Evolutionary conservation across 2,113 vertebrate genomes (phyloP).

Genomic region (Dasypus novemcinctus): DNA sequence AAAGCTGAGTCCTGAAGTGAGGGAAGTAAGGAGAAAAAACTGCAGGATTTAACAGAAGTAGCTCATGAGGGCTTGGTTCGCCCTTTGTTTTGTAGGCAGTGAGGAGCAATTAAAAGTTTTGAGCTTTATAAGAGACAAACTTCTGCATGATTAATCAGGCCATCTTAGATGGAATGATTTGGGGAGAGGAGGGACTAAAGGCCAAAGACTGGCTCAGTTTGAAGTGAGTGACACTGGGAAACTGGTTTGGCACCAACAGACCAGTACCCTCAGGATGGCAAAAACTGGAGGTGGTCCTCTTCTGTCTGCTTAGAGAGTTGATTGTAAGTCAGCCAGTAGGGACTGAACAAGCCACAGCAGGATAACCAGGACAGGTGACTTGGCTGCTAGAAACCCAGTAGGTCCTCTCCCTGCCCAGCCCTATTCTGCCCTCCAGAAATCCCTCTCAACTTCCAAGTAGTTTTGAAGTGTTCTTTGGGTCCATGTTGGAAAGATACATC

Average conservation of each 20-base stretch:
- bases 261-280: neutral
- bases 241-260: neutral
- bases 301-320: neutral
- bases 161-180: neutral
- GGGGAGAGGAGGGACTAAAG: neutral
- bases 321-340: neutral
- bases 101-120: neutral
- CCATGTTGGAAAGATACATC: neutral
- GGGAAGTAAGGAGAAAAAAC: neutral
- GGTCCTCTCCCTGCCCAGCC: neutral
- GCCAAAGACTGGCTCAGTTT: neutral
- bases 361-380: neutral
- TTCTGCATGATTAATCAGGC: neutral
- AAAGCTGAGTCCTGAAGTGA: neutral
- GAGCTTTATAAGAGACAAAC: neutral
- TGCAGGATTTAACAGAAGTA: neutral
- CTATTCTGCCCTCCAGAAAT: neutral
- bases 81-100: neutral
- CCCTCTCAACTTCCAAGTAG: neutral
- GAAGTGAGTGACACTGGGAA: neutral
- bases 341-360: neutral
- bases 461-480: neutral
- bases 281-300: neutral
- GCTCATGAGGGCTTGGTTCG: neutral
- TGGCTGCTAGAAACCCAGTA: neutral